Evolutionary conservation across 1,140 invertebrate genomes (phyloP), one percentile per base, ranked within the genome.

Genomic region (Gonioctena quinquepunctata): DNA sequence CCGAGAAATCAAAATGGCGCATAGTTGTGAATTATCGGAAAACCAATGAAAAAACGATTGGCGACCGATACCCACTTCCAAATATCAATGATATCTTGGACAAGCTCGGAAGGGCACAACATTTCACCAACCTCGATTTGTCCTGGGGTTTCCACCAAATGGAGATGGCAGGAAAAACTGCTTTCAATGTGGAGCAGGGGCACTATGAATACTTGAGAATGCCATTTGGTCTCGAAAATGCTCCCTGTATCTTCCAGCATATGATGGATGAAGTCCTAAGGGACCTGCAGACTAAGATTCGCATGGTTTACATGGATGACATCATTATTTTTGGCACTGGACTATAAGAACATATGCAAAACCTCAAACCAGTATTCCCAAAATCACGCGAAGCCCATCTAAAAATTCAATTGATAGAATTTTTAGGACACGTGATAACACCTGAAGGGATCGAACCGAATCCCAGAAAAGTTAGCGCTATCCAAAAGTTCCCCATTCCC

Each of bases 91-190:
- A 62, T 13, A 71, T 68, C 19, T 23, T 71, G 19, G 33, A 71
- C 52, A 71, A 26, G 23, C 63, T 89, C 22, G 80, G 80, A 3
- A 80, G 81, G 5, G 71, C 77, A 22, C 80, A 77, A 60, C 85
- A 82, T 69, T 88, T 87, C 70, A 77, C 79, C 1, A 81, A 81
- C 0, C 68, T 88, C 1, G 86, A 89, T 76, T 60, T 87, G 7
- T 75, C 77, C 0, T 80, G 73, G 6, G 19, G 66, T n/a, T 66
- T 63, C 19, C 57, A 68, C 25, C 52, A 68, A 68, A 68, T 68
- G 8, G 56, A 16, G 0, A 64, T 68, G 57, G 18, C 64, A 3
- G 26, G 33, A 27, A 68, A 67, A 56, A 68, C 26, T 11, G 66
- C 56, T 21, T 68, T 68, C 19, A 59, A 16, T 42, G 52, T 57